A percentile compares a stretch with the other conserved stretches of the same genome.
Conservation (phyloP, 2,888 invertebrate genomes). For the Adineta ricciae region DNA sequence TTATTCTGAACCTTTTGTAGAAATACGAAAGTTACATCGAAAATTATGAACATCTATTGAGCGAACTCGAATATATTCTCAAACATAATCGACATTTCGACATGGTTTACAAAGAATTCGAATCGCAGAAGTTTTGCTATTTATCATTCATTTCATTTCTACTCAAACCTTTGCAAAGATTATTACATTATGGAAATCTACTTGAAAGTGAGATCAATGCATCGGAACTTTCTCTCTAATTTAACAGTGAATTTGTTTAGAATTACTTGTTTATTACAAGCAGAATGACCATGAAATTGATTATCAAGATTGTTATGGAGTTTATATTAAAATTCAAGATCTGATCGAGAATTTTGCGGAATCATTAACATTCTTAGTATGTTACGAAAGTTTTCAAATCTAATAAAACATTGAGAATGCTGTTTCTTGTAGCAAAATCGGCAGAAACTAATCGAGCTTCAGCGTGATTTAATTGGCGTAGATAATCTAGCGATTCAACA, state of each 20-base stretch:
- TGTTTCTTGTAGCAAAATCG: constrained; percentile 58
- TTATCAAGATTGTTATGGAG: constrained; percentile 13
- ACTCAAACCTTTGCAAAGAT: constrained; percentile 68
- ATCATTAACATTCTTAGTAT: neutral
- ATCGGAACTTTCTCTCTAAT: neutral
- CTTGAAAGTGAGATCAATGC: constrained; percentile 63
- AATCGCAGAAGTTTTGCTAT: constrained; percentile 71
- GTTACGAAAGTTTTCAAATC: neutral
- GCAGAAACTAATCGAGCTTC: constrained; percentile 73
- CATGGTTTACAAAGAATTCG: constrained; percentile 65
- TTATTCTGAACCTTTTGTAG: too few relatives aligned
- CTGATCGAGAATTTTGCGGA: neutral
- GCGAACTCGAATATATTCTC: constrained; percentile 67
- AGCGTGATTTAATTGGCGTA: constrained; percentile 74
- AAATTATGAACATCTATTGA: constrained; percentile 65
- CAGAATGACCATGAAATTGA: neutral
- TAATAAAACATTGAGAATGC: too few relatives aligned
- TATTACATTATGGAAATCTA: constrained; percentile 70
- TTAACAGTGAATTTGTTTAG: neutral
- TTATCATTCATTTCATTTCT: constrained; percentile 72
- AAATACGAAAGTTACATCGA: constrained; percentile 55
- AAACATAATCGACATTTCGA: constrained; percentile 63
- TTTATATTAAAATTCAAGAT: constrained; percentile 21
- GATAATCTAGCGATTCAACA: constrained; percentile 51
- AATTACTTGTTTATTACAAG: neutral